A percentile compares a stretch with the other conserved stretches of the same genome.
These are phyloP conservation scores for Phyllotis vaccarum DNA, from an alignment of 2,797 vertebrate species.

Conservation along the genomic window DNA sequence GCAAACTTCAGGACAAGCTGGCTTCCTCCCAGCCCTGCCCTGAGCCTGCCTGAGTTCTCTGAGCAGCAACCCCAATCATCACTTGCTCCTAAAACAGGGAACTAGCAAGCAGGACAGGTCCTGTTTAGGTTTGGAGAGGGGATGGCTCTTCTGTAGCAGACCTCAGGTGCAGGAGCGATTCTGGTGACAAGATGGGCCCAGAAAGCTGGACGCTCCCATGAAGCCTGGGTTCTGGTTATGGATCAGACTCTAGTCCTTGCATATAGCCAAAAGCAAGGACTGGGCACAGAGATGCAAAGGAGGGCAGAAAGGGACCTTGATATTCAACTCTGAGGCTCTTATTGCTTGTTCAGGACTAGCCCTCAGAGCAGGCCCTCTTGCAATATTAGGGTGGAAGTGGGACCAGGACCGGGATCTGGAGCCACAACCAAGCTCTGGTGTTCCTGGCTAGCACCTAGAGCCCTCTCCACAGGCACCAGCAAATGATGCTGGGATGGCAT, in stretches of 20 bases:
- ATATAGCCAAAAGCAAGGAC: not conserved
- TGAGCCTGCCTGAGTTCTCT: constrained; percentile 1
- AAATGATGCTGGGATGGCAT: not conserved
- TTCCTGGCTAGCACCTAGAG: constrained; percentile 12
- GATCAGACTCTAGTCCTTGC: not conserved
- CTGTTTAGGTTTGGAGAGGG: constrained; percentile 4
- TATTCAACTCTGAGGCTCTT: constrained; percentile 48
- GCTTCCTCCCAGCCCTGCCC: not conserved
- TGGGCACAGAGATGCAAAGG: not conserved
- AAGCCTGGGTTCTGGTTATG: not conserved
- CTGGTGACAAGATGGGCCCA: not conserved
- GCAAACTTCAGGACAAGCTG: not conserved
- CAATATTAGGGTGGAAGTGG: not conserved
- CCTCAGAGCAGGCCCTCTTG: not conserved
- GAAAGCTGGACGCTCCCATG: not conserved
- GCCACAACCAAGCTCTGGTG: not conserved
- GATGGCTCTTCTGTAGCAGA: not conserved
- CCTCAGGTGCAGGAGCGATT: not conserved
- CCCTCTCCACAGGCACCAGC: not conserved
- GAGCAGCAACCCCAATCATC: not conserved
- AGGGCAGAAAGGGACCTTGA: not conserved
- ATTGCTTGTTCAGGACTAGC: constrained; percentile 72
- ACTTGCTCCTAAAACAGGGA: not conserved
- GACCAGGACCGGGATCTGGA: not conserved
- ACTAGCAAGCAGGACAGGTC: not conserved